Percentiles rank a stretch among this genome's conserved stretches.
Conservation (phyloP, 1,140 invertebrate species). For the Homalodisca vitripennis region DNA sequence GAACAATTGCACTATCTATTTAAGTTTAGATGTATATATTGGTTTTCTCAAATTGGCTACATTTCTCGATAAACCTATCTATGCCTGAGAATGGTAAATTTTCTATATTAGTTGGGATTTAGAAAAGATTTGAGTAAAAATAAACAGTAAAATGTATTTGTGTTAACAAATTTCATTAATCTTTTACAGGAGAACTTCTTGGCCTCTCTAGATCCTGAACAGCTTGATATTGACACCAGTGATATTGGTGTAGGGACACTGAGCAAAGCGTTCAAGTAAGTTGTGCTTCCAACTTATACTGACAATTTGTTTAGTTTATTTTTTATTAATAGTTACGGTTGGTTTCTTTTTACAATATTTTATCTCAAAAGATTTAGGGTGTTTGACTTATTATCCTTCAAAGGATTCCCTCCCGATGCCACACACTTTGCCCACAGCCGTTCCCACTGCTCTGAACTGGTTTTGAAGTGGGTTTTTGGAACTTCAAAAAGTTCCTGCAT, state of each 20-base stretch:
- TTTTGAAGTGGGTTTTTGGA: not conserved
- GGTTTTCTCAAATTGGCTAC: too few species aligned
- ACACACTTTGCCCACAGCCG: not conserved
- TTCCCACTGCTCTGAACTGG: not conserved
- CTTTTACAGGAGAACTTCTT: constrained; percentile 72
- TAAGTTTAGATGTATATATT: too few species aligned
- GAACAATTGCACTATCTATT: too few species aligned
- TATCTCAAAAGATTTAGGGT: not conserved
- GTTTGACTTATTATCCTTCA: not conserved
- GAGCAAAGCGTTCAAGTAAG: constrained; percentile 77
- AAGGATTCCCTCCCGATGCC: not conserved
- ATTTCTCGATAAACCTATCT: too few species aligned
- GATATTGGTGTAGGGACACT: constrained; percentile 80
- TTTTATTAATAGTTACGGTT: too few species aligned
- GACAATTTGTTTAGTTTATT: too few species aligned
- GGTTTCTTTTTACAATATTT: not conserved
- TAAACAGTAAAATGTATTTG: too few species aligned
- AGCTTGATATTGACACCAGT: constrained; percentile 80
- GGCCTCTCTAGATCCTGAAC: constrained; percentile 68
- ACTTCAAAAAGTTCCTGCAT: too few species aligned
- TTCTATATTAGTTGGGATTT: too few species aligned
- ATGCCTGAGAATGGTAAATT: too few species aligned
- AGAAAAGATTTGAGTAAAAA: too few species aligned
- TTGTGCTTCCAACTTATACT: not conserved
- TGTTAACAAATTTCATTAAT: not conserved